These are phyloP conservation scores for Orientallactaga sibirica DNA, from an alignment of 2,797 vertebrate genomes.

Conservation along the genomic window DNA sequence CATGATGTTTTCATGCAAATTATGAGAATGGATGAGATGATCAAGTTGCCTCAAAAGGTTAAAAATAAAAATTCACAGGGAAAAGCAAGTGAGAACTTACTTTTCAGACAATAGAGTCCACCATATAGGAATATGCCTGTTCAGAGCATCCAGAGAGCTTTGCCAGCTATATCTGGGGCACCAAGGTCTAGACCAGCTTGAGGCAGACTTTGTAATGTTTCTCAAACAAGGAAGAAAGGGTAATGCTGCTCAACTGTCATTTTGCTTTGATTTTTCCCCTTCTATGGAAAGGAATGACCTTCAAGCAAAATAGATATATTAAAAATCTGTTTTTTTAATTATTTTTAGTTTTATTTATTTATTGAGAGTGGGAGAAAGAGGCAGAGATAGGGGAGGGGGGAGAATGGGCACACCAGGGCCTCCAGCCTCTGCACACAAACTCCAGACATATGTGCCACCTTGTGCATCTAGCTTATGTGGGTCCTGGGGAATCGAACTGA, in stretches of 20 bases:
- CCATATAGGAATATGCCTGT: background rate
- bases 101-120: constrained; percentile 4
- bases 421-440: too few species aligned
- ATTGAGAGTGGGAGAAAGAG: too few species aligned
- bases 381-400: too few species aligned
- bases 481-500: too few species aligned
- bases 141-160: constrained; percentile 51
- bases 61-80: constrained; percentile 21
- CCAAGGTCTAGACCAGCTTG: background rate
- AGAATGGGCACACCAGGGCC: too few species aligned
- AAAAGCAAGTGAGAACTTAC: constrained; percentile 40
- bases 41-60: constrained; percentile 48
- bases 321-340: constrained; percentile 1
- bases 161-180: background rate
- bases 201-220: background rate
- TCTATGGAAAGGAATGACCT: constrained; percentile 2
- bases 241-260: background rate
- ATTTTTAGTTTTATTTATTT: too few species aligned
- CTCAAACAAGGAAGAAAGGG: constrained; percentile 30
- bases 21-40: background rate
- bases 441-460: too few species aligned
- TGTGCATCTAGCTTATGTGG: too few species aligned
- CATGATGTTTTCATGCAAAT: constrained; percentile 35
- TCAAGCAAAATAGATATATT: constrained; percentile 49
- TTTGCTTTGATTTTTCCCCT: background rate